Conservation (phyloP, 2,888 invertebrate genomes). For the Dyspetes luteomarginatus region DNA sequence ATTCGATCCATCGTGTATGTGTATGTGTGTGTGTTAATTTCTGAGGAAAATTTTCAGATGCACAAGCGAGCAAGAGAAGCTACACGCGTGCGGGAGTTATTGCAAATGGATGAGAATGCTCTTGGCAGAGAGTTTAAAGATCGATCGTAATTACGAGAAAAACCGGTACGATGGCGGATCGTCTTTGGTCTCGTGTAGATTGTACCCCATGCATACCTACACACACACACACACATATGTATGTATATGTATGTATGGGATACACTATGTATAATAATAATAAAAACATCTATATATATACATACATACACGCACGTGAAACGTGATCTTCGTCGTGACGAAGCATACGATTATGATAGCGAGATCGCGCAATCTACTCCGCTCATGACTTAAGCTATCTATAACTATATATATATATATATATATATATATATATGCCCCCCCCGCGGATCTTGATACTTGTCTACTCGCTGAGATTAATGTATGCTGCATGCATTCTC, state of each 20-base stretch:
- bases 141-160: conserved; percentile 65
- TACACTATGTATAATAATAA: too few relatives aligned
- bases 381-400: conserved; percentile 5
- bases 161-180: conserved; percentile 44
- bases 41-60: conserved; percentile 39
- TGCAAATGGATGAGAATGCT: conserved; percentile 44
- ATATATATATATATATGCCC: not conserved
- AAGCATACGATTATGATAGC: conserved; percentile 59
- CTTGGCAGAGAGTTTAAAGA: conserved; percentile 59
- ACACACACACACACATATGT: conserved; percentile 8
- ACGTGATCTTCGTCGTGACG: conserved; percentile 63
- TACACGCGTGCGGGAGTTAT: conserved; percentile 50
- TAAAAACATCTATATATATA: not conserved
- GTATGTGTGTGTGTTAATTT: conserved; percentile 26
- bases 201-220: not conserved
- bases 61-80: not conserved
- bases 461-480: conserved; percentile 42
- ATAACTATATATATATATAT: too few relatives aligned
- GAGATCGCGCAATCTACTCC: conserved; percentile 59
- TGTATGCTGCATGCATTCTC: conserved; percentile 20
- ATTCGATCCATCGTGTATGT: conserved; percentile 1
- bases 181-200: conserved; percentile 40
- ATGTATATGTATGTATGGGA: conserved; percentile 1
- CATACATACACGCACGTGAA: conserved; percentile 35
- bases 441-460: conserved; percentile 28